These are phyloP conservation scores for Pollachius pollachius DNA, from an alignment of 2,113 vertebrate genomes.

Conservation along the genomic window DNA sequence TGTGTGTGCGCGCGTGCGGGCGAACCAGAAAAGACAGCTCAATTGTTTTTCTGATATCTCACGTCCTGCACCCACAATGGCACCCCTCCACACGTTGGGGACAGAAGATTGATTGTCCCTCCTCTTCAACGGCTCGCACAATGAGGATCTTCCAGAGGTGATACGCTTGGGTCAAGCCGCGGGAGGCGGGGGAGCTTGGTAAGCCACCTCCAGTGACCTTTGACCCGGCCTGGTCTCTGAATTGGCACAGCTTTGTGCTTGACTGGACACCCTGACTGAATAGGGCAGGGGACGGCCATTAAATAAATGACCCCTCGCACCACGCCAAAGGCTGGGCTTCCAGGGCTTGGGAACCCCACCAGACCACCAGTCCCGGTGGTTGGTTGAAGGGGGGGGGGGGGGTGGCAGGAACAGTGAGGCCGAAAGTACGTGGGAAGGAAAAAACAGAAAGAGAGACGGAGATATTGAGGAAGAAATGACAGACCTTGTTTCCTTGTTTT, in stretches of 20 bases:
- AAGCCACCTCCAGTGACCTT: slow-evolving; percentile 61
- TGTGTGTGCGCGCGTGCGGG: background rate
- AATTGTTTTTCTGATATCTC: slow-evolving; percentile 37
- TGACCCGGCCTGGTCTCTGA: slow-evolving; percentile 54
- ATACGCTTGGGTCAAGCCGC: slow-evolving; percentile 41
- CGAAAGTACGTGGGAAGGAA: background rate
- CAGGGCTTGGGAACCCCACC: background rate
- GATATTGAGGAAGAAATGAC: background rate
- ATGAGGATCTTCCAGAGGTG: slow-evolving; percentile 49
- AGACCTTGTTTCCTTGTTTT: background rate
- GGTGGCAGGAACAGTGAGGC: background rate
- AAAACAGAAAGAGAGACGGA: background rate
- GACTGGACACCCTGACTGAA: slow-evolving; percentile 67
- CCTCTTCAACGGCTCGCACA: slow-evolving; percentile 40
- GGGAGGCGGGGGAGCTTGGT: slow-evolving; percentile 34
- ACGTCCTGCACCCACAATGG: slow-evolving; percentile 32
- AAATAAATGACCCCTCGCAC: slow-evolving; percentile 46
- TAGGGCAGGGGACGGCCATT: slow-evolving; percentile 54
- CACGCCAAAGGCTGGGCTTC: slow-evolving; percentile 28
- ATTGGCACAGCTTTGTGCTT: slow-evolving; percentile 63
- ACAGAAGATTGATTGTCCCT: slow-evolving; percentile 50
- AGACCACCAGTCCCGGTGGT: background rate
- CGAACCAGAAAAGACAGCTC: slow-evolving; percentile 36
- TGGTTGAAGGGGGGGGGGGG: background rate
- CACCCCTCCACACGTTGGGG: slow-evolving; percentile 40